Conservation (phyloP, 2,888 invertebrate genomes). For the Melipona bicolor region DNA sequence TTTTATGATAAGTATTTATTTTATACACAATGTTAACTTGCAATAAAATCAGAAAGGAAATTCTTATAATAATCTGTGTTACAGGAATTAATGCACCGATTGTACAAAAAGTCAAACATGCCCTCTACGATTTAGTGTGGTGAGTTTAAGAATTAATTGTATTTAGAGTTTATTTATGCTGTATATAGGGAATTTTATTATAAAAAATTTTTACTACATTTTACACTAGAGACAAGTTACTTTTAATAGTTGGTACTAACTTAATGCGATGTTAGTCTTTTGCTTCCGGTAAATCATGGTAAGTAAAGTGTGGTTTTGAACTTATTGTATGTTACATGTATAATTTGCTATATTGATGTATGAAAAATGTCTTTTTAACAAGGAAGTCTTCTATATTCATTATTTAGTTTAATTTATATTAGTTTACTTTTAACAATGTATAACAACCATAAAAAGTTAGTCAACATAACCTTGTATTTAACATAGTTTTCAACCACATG, state of each 20-base stretch:
- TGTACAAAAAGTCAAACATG: background rate
- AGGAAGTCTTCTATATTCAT: background rate
- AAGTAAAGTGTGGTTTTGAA: conserved; percentile 64
- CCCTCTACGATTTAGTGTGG: background rate
- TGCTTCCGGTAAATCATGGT: conserved; percentile 79
- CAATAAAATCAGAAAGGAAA: background rate
- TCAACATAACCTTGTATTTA: conserved; percentile 60
- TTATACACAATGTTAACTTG: background rate
- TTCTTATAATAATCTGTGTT: background rate
- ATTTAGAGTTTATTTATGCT: background rate
- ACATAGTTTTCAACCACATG: conserved; percentile 65
- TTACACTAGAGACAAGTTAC: conserved; percentile 1
- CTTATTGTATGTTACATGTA: conserved; percentile 47
- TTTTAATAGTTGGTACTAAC: conserved; percentile 34
- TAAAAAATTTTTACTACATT: background rate
- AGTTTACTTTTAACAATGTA: conserved; percentile 1
- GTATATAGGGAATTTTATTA: conserved; percentile 4
- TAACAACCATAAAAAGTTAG: conserved; percentile 16
- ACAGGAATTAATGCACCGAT: background rate
- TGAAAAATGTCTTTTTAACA: conserved; percentile 15
- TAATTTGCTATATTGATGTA: conserved; percentile 36
- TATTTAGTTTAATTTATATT: conserved; percentile 3
- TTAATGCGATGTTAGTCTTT: conserved; percentile 71
- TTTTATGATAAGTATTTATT: background rate
- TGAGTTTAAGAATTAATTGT: background rate